These are phyloP conservation scores for Schizopygopsis pylzovi DNA, from an alignment of 2,797 vertebrate species.

Conservation along the genomic window DNA sequence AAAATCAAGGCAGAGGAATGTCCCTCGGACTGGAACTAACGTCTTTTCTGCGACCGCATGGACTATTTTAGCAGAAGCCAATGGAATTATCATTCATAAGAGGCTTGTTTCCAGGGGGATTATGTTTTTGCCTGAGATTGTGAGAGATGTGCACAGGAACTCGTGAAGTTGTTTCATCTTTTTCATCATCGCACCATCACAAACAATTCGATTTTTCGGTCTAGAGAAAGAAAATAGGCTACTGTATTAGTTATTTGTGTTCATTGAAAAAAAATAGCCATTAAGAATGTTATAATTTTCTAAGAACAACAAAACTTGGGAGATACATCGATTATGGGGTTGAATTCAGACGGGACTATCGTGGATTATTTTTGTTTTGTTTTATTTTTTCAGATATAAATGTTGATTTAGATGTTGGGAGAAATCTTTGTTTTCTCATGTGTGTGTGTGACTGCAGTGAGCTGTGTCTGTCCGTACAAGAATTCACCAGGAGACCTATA, in stretches of 20 bases:
- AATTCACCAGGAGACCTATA: background rate
- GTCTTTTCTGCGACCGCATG: slow-evolving; percentile 12
- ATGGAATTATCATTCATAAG: slow-evolving; percentile 9
- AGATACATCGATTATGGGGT: background rate
- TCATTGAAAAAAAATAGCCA: background rate
- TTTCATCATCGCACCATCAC: background rate
- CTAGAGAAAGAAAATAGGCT: background rate
- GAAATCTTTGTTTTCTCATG: background rate
- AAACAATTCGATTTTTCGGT: background rate
- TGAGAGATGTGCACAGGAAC: background rate
- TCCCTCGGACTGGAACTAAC: slow-evolving; percentile 57
- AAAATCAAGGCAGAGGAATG: slow-evolving; percentile 63
- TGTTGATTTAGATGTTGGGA: background rate
- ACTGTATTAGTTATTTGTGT: background rate
- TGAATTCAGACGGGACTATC: background rate
- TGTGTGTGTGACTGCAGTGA: background rate
- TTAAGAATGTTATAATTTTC: background rate
- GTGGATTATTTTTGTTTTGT: too few species aligned
- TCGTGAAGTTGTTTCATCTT: slow-evolving; percentile 21
- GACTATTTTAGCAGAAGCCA: slow-evolving; percentile 15
- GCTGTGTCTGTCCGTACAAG: background rate
- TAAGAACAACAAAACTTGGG: background rate
- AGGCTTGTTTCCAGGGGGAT: slow-evolving; percentile 10
- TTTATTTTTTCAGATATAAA: background rate
- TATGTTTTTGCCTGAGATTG: background rate